Conservation (phyloP, 1,140 invertebrate genomes). For the Dendroctonus valens region DNA sequence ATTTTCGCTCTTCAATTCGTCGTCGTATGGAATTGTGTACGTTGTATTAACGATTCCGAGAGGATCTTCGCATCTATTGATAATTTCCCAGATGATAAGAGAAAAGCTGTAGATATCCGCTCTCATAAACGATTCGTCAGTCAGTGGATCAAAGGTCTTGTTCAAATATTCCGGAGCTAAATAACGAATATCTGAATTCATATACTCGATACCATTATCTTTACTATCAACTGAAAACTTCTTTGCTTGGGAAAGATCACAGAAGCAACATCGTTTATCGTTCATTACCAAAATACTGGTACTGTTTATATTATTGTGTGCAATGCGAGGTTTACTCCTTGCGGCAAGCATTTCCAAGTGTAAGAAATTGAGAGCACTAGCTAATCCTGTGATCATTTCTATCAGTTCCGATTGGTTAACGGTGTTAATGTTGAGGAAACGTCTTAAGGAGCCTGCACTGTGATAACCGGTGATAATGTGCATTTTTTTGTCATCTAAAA, state of each 20-base stretch:
- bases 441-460: constrained; percentile 74
- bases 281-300: constrained; percentile 93
- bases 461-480: not conserved
- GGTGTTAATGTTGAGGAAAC: constrained; percentile 75
- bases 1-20: constrained; percentile 73
- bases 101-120: constrained; percentile 94
- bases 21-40: constrained; percentile 84
- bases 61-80: constrained; percentile 59
- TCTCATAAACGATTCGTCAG: constrained; percentile 91
- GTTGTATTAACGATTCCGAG: constrained; percentile 59
- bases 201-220: constrained; percentile 76
- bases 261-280: constrained; percentile 89
- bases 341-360: constrained; percentile 91
- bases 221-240: constrained; percentile 71
- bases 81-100: constrained; percentile 90
- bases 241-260: constrained; percentile 92
- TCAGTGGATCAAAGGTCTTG: constrained; percentile 72
- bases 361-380: constrained; percentile 79
- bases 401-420: constrained; percentile 66
- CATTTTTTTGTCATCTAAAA: not conserved
- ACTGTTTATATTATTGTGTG: constrained; percentile 92
- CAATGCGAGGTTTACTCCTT: constrained; percentile 85
- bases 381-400: constrained; percentile 69
- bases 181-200: constrained; percentile 73
- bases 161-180: constrained; percentile 90